These are phyloP conservation scores for Eulemur coronatus DNA, from an alignment of 2,797 vertebrate genomes.

Conservation along the genomic window DNA sequence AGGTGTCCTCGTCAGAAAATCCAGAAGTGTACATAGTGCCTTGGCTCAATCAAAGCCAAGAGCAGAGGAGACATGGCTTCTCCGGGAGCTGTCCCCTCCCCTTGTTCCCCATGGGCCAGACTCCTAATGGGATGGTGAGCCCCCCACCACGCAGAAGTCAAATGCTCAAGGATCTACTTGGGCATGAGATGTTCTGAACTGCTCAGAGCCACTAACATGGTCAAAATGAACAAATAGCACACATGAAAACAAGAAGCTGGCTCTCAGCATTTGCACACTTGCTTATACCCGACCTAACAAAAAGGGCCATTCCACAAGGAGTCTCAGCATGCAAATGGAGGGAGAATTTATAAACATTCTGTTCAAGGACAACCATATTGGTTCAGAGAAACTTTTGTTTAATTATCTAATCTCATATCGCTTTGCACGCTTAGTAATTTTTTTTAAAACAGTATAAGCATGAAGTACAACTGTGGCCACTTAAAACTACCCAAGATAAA, in stretches of 20 bases:
- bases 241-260: not conserved
- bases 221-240: not conserved
- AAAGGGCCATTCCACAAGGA: not conserved
- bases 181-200: not conserved
- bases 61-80: not conserved
- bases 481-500: not conserved
- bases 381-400: not conserved
- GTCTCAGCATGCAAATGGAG: not conserved
- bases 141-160: not conserved
- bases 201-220: not conserved
- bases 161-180: not conserved
- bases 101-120: not conserved
- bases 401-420: not conserved
- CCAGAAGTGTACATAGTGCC: not conserved
- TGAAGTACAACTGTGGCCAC: not conserved
- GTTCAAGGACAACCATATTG: not conserved
- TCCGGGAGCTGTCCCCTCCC: not conserved
- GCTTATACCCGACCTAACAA: not conserved
- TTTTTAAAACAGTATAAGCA: not conserved
- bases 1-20: constrained; percentile 37
- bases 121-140: not conserved
- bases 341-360: not conserved
- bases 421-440: not conserved
- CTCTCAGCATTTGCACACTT: not conserved
- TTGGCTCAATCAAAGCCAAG: not conserved